A percentile compares a stretch with the other conserved stretches of the same genome.
Conservation (phyloP, 2,888 invertebrate species). For the Taenaris catops region DNA sequence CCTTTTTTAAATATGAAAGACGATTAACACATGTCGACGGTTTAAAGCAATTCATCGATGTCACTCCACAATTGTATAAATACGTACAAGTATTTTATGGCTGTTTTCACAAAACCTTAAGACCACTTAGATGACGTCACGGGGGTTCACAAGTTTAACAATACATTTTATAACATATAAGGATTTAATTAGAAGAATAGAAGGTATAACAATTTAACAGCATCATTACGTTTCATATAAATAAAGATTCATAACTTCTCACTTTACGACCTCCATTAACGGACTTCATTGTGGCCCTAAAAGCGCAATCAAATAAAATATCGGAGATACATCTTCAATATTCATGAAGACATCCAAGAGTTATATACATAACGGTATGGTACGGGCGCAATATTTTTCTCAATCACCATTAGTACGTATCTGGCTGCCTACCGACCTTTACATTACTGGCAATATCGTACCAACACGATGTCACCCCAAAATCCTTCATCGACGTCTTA, state of each 20-base stretch:
- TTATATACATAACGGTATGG: constrained; percentile 60
- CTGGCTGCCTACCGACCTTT: constrained; percentile 67
- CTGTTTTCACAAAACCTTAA: too few species aligned
- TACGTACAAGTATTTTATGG: too few species aligned
- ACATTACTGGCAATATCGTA: constrained; percentile 50
- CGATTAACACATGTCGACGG: too few species aligned
- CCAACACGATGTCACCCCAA: constrained; percentile 41
- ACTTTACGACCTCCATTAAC: constrained; percentile 53
- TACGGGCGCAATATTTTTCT: constrained; percentile 72
- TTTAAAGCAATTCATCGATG: too few species aligned
- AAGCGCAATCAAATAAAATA: constrained; percentile 63
- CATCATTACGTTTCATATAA: constrained; percentile 24
- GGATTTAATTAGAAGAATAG: too few species aligned
- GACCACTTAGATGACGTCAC: too few species aligned
- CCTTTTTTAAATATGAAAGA: too few species aligned
- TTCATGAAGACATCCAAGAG: constrained; percentile 76
- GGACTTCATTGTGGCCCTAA: constrained; percentile 35
- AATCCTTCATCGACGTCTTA: constrained; percentile 43
- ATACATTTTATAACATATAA: too few species aligned
- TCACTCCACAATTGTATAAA: too few species aligned
- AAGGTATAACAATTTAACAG: too few species aligned
- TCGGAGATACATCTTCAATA: constrained; percentile 70
- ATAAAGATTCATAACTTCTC: constrained; percentile 38
- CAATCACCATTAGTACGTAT: constrained; percentile 79
- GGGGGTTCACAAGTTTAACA: too few species aligned